phyloP scores from a whole-genome alignment of 2,113 vertebrate species.

The Sapayoa aenigma region DNA sequence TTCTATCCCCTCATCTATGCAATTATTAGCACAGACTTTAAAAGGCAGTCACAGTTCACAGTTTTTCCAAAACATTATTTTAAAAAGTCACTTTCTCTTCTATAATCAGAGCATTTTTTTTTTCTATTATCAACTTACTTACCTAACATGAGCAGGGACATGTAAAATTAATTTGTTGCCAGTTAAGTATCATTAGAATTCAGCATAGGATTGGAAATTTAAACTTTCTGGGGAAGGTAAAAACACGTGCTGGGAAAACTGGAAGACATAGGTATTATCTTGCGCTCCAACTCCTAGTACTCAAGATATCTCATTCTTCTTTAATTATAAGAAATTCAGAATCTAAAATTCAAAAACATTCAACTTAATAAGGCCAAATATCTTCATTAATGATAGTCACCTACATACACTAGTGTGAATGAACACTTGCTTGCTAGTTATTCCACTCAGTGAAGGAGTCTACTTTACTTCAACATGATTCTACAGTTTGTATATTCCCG shows the following conservation, averaged over 20 bases:
- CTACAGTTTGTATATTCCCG: not conserved
- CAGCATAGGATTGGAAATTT: not conserved
- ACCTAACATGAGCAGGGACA: not conserved
- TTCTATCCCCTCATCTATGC: not conserved
- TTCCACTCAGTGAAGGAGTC: not conserved
- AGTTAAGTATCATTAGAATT: not conserved
- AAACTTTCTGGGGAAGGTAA: not conserved
- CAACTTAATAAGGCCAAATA: not conserved
- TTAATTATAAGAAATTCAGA: not conserved
- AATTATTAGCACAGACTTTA: not conserved
- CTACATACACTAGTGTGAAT: not conserved
- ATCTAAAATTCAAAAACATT: not conserved
- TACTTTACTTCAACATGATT: not conserved
- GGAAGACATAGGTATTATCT: not conserved
- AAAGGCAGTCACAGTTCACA: slow-evolving; percentile 10
- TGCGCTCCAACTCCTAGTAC: not conserved
- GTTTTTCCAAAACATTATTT: not conserved
- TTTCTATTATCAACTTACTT: not conserved
- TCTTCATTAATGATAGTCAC: not conserved
- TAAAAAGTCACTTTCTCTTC: not conserved
- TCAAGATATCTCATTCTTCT: not conserved
- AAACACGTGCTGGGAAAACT: not conserved
- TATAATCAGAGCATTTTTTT: not conserved
- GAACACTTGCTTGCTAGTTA: not conserved
- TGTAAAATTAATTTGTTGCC: not conserved